Conservation (phyloP, 1,140 invertebrate genomes). For the Leptoteleia sp. region DNA sequence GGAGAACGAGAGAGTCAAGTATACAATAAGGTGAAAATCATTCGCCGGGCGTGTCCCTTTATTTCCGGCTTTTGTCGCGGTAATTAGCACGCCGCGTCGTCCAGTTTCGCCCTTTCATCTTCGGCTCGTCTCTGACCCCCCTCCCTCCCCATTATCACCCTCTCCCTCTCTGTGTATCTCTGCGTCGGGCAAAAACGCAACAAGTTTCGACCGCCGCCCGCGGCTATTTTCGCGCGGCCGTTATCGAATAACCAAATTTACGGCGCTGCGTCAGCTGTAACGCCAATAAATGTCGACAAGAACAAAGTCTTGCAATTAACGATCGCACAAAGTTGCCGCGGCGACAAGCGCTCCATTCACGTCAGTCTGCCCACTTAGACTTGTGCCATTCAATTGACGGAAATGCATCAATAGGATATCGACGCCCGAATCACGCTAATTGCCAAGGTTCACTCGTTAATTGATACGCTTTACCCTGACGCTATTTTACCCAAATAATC, state of each 20-base stretch:
- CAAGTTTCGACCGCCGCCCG: constrained; percentile 35
- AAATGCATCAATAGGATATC: constrained; percentile 41
- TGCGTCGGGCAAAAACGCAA: constrained; percentile 58
- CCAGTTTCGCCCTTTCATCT: constrained; percentile 22
- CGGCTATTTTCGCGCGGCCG: constrained; percentile 14
- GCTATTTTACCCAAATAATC: constrained; percentile 6
- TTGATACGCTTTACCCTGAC: constrained; percentile 25
- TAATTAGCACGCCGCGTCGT: constrained; percentile 53
- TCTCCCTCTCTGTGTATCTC: too few relatives aligned
- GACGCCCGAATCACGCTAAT: constrained; percentile 40
- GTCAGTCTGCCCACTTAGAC: constrained; percentile 46
- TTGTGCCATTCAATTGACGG: constrained; percentile 38
- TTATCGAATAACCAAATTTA: constrained; percentile 42
- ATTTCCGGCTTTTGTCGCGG: constrained; percentile 38
- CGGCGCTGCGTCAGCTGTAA: constrained; percentile 36
- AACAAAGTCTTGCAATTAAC: constrained; percentile 63
- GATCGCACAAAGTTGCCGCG: constrained; percentile 54
- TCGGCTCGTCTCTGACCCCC: constrained; percentile 17
- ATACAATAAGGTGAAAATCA: constrained; percentile 66
- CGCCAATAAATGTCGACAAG: constrained; percentile 45
- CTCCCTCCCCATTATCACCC: too few relatives aligned
- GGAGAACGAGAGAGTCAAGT: constrained; percentile 56
- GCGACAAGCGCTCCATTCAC: constrained; percentile 55
- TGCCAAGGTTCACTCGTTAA: constrained; percentile 37
- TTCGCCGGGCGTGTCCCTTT: constrained; percentile 49